Conservation (phyloP, 2,888 invertebrate species). For the Coelopa pilipes region DNA sequence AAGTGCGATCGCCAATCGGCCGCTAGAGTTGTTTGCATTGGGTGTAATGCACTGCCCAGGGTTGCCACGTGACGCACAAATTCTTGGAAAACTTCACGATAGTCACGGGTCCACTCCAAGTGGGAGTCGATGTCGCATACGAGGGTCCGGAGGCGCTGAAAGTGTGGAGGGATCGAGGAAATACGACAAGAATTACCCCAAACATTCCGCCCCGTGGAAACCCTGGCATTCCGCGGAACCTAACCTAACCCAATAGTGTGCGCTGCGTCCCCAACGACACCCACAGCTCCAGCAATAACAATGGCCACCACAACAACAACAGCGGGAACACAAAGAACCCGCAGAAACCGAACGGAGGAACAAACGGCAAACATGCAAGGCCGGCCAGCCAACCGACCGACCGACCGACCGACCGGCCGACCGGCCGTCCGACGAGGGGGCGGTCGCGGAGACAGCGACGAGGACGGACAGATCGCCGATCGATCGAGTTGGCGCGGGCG, state of each 20-base stretch:
- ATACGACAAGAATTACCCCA: too few species aligned
- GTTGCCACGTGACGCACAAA: background rate
- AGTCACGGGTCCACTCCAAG: too few species aligned
- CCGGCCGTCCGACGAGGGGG: background rate
- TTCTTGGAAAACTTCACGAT: too few species aligned
- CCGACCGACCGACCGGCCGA: conserved; percentile 12
- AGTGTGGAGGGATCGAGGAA: too few species aligned
- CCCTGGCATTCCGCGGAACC: background rate
- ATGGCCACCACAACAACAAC: conserved; percentile 12
- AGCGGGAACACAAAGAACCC: conserved; percentile 6
- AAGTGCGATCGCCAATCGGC: conserved; percentile 1
- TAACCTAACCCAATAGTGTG: conserved; percentile 18
- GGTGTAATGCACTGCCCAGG: background rate
- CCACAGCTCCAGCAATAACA: conserved; percentile 9
- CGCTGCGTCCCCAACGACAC: background rate
- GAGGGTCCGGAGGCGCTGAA: too few species aligned
- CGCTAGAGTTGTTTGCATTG: background rate
- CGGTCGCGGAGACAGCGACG: background rate
- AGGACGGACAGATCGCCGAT: background rate
- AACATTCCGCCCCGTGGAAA: background rate
- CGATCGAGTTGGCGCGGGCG: background rate
- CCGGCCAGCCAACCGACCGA: conserved; percentile 6
- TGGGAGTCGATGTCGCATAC: too few species aligned
- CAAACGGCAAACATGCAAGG: conserved; percentile 19
- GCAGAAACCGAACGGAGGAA: conserved; percentile 18